Conservation (phyloP, 2,113 vertebrate species). For the Nycticebus coucang region DNA sequence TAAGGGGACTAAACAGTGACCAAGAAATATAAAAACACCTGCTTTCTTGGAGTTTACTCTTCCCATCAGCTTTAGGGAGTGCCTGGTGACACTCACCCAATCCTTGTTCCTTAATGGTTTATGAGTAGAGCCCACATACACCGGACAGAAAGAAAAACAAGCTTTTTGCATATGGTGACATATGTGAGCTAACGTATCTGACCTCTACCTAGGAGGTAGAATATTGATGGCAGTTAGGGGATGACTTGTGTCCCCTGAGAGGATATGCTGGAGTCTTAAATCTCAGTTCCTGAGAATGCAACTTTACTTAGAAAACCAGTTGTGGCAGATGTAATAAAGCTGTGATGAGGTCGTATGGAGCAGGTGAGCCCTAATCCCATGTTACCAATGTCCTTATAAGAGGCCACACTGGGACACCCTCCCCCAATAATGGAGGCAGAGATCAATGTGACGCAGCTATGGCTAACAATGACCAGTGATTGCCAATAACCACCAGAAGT, state of each 20-base stretch:
- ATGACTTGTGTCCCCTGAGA: background rate
- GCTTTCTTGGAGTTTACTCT: background rate
- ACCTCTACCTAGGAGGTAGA: background rate
- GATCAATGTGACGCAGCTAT: background rate
- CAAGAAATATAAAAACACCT: background rate
- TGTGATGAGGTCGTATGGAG: background rate
- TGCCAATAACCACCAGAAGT: background rate
- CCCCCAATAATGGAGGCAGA: background rate
- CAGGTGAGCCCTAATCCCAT: background rate
- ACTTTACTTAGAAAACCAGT: background rate
- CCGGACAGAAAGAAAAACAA: constrained; percentile 8
- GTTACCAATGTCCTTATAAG: background rate
- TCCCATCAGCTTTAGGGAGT: background rate
- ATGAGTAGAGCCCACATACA: background rate
- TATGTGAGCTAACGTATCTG: background rate
- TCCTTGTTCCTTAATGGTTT: background rate
- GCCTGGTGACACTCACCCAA: background rate
- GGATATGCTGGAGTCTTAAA: background rate
- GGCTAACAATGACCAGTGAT: background rate
- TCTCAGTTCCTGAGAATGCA: background rate
- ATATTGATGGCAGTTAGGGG: background rate
- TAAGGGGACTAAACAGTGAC: background rate
- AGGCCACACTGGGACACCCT: background rate
- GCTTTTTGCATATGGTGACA: background rate
- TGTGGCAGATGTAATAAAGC: background rate